Conservation (phyloP, 2,113 vertebrate genomes). For the Sitta europaea region DNA sequence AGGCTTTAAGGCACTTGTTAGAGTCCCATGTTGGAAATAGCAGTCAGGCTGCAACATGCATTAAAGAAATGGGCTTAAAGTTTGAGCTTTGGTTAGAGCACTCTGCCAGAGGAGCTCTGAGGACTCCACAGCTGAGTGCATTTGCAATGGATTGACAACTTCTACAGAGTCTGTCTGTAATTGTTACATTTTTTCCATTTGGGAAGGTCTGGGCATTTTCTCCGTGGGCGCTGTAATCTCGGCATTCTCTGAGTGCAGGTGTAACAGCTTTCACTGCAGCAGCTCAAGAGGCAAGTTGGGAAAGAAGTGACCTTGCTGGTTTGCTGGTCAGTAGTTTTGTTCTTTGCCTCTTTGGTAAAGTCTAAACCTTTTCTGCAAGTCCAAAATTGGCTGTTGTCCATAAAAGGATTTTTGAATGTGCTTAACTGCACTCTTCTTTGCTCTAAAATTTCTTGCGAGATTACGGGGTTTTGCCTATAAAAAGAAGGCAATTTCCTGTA, state of each 20-base stretch:
- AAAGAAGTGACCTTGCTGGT: not conserved
- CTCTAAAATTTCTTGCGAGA: not conserved
- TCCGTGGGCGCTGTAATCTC: not conserved
- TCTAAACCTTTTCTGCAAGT: not conserved
- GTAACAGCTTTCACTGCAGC: not conserved
- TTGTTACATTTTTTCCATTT: not conserved
- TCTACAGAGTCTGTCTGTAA: not conserved
- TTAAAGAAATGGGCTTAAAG: accelerated
- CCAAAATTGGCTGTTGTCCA: not conserved
- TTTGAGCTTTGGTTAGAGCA: not conserved
- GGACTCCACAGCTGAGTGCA: not conserved
- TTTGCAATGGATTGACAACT: not conserved
- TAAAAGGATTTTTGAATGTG: not conserved
- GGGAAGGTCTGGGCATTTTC: not conserved
- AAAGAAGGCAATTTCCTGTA: not conserved
- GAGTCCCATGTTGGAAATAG: not conserved
- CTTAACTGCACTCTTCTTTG: not conserved
- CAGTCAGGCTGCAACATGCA: not conserved
- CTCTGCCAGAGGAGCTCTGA: not conserved
- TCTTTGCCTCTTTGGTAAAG: not conserved
- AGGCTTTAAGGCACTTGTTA: not conserved
- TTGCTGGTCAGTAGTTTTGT: not conserved
- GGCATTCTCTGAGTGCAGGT: not conserved
- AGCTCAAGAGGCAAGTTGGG: not conserved
- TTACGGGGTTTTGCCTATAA: not conserved